phyloP scores from a whole-genome alignment of 2,113 vertebrate species.

The Plecturocebus donacophilus region DNA sequence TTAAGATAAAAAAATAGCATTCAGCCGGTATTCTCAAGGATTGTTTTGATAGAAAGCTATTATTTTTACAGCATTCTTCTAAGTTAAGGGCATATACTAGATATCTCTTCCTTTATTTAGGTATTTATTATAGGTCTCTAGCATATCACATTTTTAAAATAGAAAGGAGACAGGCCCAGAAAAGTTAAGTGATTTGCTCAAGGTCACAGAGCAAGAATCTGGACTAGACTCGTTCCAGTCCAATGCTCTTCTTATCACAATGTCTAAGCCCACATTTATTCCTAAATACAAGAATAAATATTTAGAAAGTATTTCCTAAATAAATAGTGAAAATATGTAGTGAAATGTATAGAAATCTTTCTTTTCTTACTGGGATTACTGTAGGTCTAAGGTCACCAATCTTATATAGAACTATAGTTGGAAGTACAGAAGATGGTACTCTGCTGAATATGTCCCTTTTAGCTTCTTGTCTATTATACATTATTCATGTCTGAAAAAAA shows the following conservation, averaged over 20 bases:
- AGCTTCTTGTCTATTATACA: not conserved
- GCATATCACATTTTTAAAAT: not conserved
- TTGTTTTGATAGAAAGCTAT: not conserved
- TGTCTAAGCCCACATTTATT: not conserved
- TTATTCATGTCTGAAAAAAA: not conserved
- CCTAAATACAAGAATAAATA: not conserved
- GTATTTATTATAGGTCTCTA: not conserved
- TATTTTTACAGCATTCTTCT: conserved; percentile 51
- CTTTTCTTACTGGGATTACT: not conserved
- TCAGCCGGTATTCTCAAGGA: conserved; percentile 21
- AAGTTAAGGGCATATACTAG: conserved; percentile 1
- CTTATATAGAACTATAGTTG: not conserved
- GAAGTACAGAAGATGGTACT: not conserved
- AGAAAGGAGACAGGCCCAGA: conserved; percentile 9
- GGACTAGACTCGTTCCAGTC: not conserved
- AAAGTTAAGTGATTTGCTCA: conserved; percentile 8
- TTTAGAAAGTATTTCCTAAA: not conserved
- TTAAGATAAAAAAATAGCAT: conserved; percentile 20
- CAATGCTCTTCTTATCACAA: not conserved
- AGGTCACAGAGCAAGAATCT: not conserved
- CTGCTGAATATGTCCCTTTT: not conserved
- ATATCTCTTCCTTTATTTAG: conserved; percentile 11
- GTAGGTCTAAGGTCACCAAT: not conserved
- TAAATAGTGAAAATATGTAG: not conserved
- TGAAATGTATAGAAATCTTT: not conserved